Base-by-base conservation (phyloP, 2,888 invertebrate species). In the Charanyca ferruginea region DNA sequence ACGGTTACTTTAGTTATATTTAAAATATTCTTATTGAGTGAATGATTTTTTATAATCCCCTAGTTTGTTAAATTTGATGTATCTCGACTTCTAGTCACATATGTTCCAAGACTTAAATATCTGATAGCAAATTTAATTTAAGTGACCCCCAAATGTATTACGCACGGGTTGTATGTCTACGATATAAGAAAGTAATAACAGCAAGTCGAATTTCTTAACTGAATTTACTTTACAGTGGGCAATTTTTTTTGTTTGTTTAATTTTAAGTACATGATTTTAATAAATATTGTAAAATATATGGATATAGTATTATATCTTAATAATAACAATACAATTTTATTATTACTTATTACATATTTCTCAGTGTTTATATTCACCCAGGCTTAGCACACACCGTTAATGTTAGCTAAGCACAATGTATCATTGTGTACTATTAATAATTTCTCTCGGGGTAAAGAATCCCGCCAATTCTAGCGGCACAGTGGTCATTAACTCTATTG, bases 1-100 rank as follows among this genome's bases (percentile, higher is more conserved):
- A 83, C 75, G 78, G 74, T 80, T 77, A 80, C 73, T 82, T 83
- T 65, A 60, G 83, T 82, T 83, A 73, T 73, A 81, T 81, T 77
- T 73, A 59, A 68, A 42, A 2, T 58, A 54, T 75, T 73, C 76
- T 73, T 76, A 70, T 77, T 80, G 75, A 81, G 75, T 81, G 74
- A 82, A 65, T 86, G 78, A 80, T 42, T 61, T 73, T 83, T 77
- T 74, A 49, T 66, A 68, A 54, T 62, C 58, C 51, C 67, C 66
- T 81, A 78, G 66, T 70, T 73, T 60, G 53, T 41, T 49, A 59
- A 64, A 51, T 71, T 61, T 66, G 59, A 69, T 73, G 66, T 65
- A 79, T 73, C 70, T 74, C 73, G 72, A 62, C 74, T 82, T 75
- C 78, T 84, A 81, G 81, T 78, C 81, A 80, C 59, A 28, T 66